Percentiles rank a stretch among this genome's conserved stretches.
These are phyloP conservation scores for Oxycera nigricornis DNA, from an alignment of 2,888 invertebrate species.

Conservation along the genomic window DNA sequence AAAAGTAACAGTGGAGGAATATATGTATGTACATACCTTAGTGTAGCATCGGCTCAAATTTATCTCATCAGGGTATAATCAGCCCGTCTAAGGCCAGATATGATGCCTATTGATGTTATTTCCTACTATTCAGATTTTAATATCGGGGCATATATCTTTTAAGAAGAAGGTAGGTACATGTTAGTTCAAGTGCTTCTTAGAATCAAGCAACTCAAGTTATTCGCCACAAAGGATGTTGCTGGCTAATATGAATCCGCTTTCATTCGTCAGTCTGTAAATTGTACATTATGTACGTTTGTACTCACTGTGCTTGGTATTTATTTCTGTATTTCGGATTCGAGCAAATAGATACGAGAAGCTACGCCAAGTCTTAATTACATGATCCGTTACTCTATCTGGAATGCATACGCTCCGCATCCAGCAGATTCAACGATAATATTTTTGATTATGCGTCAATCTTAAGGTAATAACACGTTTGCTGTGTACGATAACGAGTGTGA, in stretches of 20 bases:
- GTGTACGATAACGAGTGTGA: neutral
- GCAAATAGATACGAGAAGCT: no score
- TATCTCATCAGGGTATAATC: slow-evolving; percentile 11
- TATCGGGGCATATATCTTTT: neutral
- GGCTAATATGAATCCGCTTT: neutral
- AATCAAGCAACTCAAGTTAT: neutral
- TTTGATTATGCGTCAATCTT: neutral
- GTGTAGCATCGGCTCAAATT: slow-evolving; percentile 9
- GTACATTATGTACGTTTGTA: no score
- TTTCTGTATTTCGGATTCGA: slow-evolving; percentile 6
- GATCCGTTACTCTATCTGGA: slow-evolving; percentile 17
- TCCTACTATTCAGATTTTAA: slow-evolving; percentile 21
- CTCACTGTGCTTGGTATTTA: no score
- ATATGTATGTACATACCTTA: neutral
- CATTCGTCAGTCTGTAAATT: slow-evolving; percentile 12
- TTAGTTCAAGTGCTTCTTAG: slow-evolving; percentile 5
- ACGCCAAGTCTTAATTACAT: slow-evolving; percentile 26
- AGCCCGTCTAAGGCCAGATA: neutral
- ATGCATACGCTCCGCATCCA: neutral
- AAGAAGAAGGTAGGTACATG: neutral
- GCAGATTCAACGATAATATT: slow-evolving; percentile 31
- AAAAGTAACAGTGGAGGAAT: neutral
- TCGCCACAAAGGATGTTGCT: neutral
- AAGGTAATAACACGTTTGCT: neutral
- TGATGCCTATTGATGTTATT: slow-evolving; percentile 29